These are phyloP conservation scores for Leucoraja ocellata DNA, from an alignment of 2,797 vertebrate species.

Conservation along the genomic window DNA sequence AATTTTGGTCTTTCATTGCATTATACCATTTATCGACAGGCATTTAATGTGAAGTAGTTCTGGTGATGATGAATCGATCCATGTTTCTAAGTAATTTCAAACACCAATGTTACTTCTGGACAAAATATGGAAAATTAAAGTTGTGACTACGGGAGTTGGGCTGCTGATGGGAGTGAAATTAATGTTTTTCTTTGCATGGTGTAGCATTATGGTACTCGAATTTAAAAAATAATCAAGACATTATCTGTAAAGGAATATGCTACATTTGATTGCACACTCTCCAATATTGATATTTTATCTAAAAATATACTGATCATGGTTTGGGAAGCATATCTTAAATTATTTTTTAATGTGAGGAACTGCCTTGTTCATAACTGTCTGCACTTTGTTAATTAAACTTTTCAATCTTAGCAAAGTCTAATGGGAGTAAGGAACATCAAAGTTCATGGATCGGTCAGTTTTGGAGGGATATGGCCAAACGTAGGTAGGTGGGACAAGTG, in stretches of 20 bases:
- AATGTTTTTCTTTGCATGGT: background rate
- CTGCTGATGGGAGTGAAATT: slow-evolving; percentile 10
- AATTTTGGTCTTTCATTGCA: slow-evolving; percentile 4
- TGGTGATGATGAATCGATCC: background rate
- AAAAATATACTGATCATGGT: slow-evolving; percentile 10
- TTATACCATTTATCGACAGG: background rate
- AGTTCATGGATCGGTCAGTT: background rate
- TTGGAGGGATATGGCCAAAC: too few species aligned
- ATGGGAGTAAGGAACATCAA: background rate
- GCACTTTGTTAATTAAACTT: background rate
- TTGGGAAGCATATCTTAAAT: background rate
- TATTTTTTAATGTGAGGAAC: background rate
- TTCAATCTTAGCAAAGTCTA: background rate
- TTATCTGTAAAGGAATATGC: slow-evolving; percentile 21
- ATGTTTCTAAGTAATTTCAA: background rate
- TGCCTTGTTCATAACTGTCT: background rate
- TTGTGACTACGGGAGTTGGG: background rate
- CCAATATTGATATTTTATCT: background rate
- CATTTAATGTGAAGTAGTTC: background rate
- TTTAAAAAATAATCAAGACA: slow-evolving; percentile 11
- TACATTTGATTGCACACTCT: slow-evolving; percentile 6
- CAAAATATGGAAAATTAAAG: too few species aligned
- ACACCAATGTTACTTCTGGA: background rate
- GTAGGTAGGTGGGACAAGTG: too few species aligned
- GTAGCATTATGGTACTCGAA: background rate